Percentiles rank a stretch among this genome's conserved stretches.
These are phyloP conservation scores for Phaetusa simplex DNA, from an alignment of 2,113 vertebrate species.

Conservation along the genomic window DNA sequence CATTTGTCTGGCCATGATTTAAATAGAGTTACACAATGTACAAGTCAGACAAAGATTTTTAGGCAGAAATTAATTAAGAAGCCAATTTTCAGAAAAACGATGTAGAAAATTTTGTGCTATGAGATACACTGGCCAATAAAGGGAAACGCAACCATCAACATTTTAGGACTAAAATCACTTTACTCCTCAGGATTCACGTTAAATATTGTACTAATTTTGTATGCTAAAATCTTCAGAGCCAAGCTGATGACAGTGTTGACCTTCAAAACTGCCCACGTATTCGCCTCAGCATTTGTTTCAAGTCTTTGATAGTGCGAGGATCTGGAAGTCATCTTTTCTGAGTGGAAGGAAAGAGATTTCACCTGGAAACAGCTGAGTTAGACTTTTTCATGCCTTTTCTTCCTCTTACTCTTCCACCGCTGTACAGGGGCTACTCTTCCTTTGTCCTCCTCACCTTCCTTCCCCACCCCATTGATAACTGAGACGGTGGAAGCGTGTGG, in stretches of 20 bases:
- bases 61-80: neutral
- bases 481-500: fast-evolving
- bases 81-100: neutral
- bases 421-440: neutral
- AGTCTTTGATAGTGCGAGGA: neutral
- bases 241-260: neutral
- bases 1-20: neutral
- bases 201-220: conserved; percentile 6
- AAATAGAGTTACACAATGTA: neutral
- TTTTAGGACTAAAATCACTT: neutral
- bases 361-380: neutral
- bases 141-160: neutral
- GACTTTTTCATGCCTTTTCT: neutral
- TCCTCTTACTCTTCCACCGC: neutral
- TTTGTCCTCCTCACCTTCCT: neutral
- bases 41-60: neutral
- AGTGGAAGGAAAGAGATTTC: neutral
- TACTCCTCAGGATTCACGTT: neutral
- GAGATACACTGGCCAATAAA: neutral
- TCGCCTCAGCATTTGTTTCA: neutral
- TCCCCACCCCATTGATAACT: fast-evolving
- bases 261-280: neutral
- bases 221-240: neutral
- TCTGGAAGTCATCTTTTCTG: neutral
- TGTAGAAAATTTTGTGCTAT: neutral